Base-by-base conservation (phyloP, 1,140 invertebrate genomes). In the Aphelinus atriplicis region DNA sequence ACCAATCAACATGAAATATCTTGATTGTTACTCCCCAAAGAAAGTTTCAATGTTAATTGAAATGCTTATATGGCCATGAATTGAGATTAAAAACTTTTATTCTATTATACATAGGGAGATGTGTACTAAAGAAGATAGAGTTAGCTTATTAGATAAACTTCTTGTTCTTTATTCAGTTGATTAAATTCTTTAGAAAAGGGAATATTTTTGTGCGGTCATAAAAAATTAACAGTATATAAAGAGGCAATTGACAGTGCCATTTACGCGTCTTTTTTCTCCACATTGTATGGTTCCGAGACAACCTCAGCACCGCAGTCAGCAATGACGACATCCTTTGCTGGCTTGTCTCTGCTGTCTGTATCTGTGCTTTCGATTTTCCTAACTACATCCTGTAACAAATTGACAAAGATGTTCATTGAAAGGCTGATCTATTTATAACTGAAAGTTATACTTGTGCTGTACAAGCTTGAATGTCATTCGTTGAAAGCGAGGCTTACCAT, bases 261-360 rank as follows among this genome's bases (percentile, higher is more conserved):
- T 93, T 91, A 47, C 83, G 95, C 95, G 90, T 95, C 94, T 70
- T 92, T 93, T 88, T 95, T 96, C 71, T 91, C 82, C 50, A 97
- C 95, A 78, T 91, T 89, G 84, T 95, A 96, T 66, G 94, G 94
- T 84, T 94, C 92, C n/a, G 86, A 76, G 2, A 97, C 90, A 53
- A 86, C 84, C 82, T 94, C 91, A 48, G 89, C 90, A 62, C 93
- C 92, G 83, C 92, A 91, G 82, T 96, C 92, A 57, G 88, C 90
- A 83, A 98, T 97, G 3, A 92, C 89, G 56, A 97, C 92, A 85
- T 95, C 94, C 80, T 93, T 90, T n/a, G 87, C 84, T 66, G 96
- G 96, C 75, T 89, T 91, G 84, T 98, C 96, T 78, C 92, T 89
- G 46, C 88, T 86, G 84, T 95, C 93, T 7, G 95, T 97, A 56